Conservation (phyloP, 1,140 invertebrate species). For the Cheumatopsyche charites region DNA sequence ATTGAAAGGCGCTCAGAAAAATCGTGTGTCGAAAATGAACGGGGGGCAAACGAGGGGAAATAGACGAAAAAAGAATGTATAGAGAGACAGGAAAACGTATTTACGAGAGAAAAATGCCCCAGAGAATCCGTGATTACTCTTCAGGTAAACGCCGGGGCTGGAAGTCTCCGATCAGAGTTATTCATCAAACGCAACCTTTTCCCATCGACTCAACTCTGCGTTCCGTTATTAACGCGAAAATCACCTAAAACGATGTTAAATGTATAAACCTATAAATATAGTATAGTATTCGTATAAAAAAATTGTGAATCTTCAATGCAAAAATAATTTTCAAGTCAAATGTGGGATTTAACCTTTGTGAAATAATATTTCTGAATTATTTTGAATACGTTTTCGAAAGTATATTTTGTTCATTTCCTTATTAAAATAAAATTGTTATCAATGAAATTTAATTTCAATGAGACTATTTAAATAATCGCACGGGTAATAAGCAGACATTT, state of each 20-base stretch:
- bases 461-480: too few relatives aligned
- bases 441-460: too few relatives aligned
- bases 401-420: too few relatives aligned
- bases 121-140: slow-evolving; percentile 22
- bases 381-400: background rate
- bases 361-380: background rate
- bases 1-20: too few relatives aligned
- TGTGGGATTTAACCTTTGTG: background rate
- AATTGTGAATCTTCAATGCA: background rate
- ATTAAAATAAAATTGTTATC: too few relatives aligned
- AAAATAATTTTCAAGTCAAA: background rate
- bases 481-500: too few relatives aligned
- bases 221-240: too few relatives aligned
- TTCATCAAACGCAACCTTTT: slow-evolving; percentile 22
- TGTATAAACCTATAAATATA: background rate
- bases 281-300: background rate
- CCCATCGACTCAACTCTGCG: background rate
- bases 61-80: background rate
- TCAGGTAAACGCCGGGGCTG: slow-evolving; percentile 14
- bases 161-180: slow-evolving; percentile 24
- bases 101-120: slow-evolving; percentile 11
- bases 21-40: background rate
- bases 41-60: background rate
- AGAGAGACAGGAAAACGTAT: slow-evolving; percentile 15
- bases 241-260: background rate